Evolutionary conservation across 2,113 vertebrate species (phyloP).

Genomic region (Geococcyx californianus): DNA sequence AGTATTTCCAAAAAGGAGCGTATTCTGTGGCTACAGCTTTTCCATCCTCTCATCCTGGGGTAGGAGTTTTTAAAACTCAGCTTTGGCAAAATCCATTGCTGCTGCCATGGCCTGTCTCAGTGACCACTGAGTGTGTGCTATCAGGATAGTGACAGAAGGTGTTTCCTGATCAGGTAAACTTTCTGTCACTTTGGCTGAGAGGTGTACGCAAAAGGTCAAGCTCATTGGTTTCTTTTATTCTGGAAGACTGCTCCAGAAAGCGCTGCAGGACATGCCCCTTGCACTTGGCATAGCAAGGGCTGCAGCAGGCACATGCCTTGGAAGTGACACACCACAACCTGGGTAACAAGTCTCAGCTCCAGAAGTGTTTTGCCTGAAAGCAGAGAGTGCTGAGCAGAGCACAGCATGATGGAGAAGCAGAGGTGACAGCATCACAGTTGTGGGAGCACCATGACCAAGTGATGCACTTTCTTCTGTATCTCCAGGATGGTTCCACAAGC

Average conservation of each 20-base stretch:
- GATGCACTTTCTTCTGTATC: not conserved
- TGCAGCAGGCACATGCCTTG: rapidly evolving
- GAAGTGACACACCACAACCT: rapidly evolving
- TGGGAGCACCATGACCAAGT: not conserved
- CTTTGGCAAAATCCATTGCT: not conserved
- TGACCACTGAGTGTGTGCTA: not conserved
- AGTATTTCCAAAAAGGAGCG: not conserved
- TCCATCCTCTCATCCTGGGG: not conserved
- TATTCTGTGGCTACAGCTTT: rapidly evolving
- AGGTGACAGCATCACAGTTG: not conserved
- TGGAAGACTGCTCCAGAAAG: not conserved
- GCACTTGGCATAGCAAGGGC: too few relatives aligned
- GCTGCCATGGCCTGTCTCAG: not conserved
- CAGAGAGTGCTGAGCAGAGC: not conserved
- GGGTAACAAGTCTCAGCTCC: not conserved
- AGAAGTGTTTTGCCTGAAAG: not conserved
- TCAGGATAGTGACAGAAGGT: not conserved
- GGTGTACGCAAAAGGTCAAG: not conserved
- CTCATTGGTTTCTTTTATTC: not conserved
- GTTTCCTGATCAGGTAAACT: not conserved
- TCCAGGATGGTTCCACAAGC: too few relatives aligned
- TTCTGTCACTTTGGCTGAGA: not conserved
- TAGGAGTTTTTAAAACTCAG: not conserved
- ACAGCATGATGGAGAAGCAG: not conserved
- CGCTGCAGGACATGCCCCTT: not conserved